Evolutionary conservation across 1,140 invertebrate genomes (phyloP).

Genomic region (Glomeris maerens): DNA sequence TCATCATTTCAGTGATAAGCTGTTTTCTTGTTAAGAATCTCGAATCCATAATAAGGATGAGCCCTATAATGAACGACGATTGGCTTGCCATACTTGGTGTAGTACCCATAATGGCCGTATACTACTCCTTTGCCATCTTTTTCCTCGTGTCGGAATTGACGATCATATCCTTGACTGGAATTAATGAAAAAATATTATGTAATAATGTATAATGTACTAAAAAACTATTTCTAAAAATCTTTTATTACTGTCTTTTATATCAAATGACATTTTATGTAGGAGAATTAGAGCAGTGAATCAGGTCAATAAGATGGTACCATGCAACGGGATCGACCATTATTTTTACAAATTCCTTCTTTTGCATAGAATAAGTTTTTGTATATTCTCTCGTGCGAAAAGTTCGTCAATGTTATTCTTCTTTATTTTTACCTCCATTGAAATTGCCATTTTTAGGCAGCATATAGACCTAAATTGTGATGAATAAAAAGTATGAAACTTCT

Average conservation of each 20-base stretch:
- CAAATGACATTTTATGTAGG: background rate
- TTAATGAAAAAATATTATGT: conserved; percentile 16
- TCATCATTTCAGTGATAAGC: too few species aligned
- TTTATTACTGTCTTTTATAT: background rate
- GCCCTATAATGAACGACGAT: conserved; percentile 61
- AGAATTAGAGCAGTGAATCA: background rate
- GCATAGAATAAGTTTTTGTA: too few species aligned
- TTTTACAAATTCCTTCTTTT: too few species aligned
- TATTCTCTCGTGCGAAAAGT: too few species aligned
- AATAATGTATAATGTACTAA: conserved; percentile 14
- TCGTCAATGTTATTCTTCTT: too few species aligned
- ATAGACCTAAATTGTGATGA: too few species aligned
- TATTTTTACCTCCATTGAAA: too few species aligned
- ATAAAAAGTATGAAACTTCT: too few species aligned
- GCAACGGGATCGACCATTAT: too few species aligned
- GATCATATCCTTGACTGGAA: conserved; percentile 46
- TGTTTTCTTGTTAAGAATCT: background rate
- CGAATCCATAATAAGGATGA: conserved; percentile 51
- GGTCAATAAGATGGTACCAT: too few species aligned
- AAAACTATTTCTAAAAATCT: conserved; percentile 5
- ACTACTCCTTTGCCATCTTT: conserved; percentile 56
- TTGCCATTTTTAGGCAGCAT: too few species aligned
- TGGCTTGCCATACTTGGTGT: conserved; percentile 61
- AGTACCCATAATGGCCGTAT: conserved; percentile 67
- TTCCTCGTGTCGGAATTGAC: conserved; percentile 68